phyloP scores from a whole-genome alignment of 35 echinoderm and acorn worm species.

The Lytechinus variegatus region DNA sequence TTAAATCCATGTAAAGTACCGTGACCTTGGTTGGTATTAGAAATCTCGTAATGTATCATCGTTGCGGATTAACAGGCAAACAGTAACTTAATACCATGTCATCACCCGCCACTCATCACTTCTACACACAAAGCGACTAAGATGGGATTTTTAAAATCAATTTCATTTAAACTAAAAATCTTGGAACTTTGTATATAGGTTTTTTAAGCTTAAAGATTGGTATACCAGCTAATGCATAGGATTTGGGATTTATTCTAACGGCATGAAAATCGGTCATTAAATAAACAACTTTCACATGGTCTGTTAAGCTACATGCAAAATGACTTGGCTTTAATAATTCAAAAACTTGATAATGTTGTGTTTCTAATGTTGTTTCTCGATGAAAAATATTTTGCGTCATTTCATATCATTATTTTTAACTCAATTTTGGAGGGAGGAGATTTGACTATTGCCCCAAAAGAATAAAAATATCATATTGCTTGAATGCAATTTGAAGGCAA shows the following conservation, averaged over 20 bases:
- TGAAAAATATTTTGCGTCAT: too few relatives aligned
- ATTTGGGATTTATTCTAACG: too few relatives aligned
- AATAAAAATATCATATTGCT: not conserved
- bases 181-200: too few relatives aligned
- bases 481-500: not conserved
- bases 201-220: too few relatives aligned
- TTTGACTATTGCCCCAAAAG: not conserved
- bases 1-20: not conserved
- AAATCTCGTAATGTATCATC: constrained; percentile 4
- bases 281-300: too few relatives aligned
- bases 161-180: too few relatives aligned
- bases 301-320: too few relatives aligned
- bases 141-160: not conserved
- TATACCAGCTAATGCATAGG: too few relatives aligned
- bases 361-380: too few relatives aligned
- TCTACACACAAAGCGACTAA: not conserved
- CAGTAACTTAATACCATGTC: not conserved
- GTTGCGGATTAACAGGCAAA: not conserved
- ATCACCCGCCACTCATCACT: not conserved
- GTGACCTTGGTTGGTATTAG: not conserved
- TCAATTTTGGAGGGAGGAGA: not conserved
- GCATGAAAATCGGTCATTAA: too few relatives aligned
- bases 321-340: too few relatives aligned
- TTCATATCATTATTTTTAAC: not conserved
- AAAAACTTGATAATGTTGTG: too few relatives aligned